Base-by-base conservation (phyloP, 2,113 vertebrate species). In the Pygoscelis antarcticus region DNA sequence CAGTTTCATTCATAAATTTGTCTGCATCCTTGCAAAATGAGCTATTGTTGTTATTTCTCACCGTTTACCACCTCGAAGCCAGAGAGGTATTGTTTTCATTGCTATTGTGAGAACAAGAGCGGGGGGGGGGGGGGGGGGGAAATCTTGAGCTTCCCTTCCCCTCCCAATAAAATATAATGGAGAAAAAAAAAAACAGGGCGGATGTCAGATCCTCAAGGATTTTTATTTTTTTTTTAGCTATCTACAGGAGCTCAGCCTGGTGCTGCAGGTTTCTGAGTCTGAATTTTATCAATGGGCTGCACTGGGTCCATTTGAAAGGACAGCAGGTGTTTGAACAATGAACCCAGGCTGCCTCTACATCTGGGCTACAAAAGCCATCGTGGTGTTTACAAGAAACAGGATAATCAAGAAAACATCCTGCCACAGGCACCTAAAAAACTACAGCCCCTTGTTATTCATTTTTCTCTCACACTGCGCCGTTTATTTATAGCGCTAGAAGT, bases 251-350 rank as follows among this genome's bases (percentile, higher is more conserved):
- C 58, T 93, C 36, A 72, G 87, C 26, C 90, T 78, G 11, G 9
- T 17, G 86, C 71, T 90, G 60, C 34, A 55, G 74, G 83, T 87
- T 93, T 91, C 25, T 55, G 72, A 83, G 92, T 16, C 83, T 95
- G 96, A 86, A 75, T 97, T 96, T 96, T 97, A 82, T 98, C 97
- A 98, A 98, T 98, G 97, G 96, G 78, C 76, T 80, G 90, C 71
- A 66, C 2, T 51, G 23, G 70, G 76, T 90, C 94, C 89, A 42
- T 95, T 95, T 96, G 91, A 94, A 93, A 95, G 94, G 97, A 64
- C 81, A 87, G 96, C 98, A 98, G 98, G 98, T 98, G 98, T 97
- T 97, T 10, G 40, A 98, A 98, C 98, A 98, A 98, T 98, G 95
- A 98, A 88, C 30, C 57, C 64, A 36, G 81, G 83, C 97, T 96